phyloP scores from a whole-genome alignment of 2,888 invertebrate genomes.

The Sturmia bella region DNA sequence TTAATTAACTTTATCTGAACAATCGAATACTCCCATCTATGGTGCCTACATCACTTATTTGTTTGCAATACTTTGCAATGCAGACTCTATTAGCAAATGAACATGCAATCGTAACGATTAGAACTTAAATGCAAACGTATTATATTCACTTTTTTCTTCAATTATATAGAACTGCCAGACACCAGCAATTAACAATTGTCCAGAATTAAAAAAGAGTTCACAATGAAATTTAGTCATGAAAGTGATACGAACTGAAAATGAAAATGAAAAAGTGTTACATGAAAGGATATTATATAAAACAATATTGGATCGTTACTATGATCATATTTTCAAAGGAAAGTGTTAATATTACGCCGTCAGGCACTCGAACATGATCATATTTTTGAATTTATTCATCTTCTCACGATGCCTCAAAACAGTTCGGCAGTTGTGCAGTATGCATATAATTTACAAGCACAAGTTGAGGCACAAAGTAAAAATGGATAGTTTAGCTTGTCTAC shows the following conservation, averaged over 20 bases:
- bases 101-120: slow-evolving; percentile 47
- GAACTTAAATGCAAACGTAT: slow-evolving; percentile 30
- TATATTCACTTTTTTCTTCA: slow-evolving; percentile 22
- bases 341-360: too few relatives aligned
- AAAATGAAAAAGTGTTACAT: slow-evolving; percentile 33
- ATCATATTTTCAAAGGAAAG: not conserved
- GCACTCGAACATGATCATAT: not conserved
- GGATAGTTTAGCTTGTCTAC: too few relatives aligned
- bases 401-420: too few relatives aligned
- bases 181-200: slow-evolving; percentile 42
- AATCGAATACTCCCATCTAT: slow-evolving; percentile 17
- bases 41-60: slow-evolving; percentile 31
- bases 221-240: slow-evolving; percentile 22
- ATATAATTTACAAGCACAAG: too few relatives aligned
- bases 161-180: slow-evolving; percentile 45
- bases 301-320: not conserved
- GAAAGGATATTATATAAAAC: slow-evolving; percentile 33
- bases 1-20: too few relatives aligned
- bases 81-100: slow-evolving; percentile 12
- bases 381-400: too few relatives aligned
- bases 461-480: too few relatives aligned
- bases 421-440: too few relatives aligned
- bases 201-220: not conserved
- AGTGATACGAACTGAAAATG: slow-evolving; percentile 35
- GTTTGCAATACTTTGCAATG: slow-evolving; percentile 1